phyloP scores from a whole-genome alignment of 2,888 invertebrate species.

The Cordilura impudica region DNA sequence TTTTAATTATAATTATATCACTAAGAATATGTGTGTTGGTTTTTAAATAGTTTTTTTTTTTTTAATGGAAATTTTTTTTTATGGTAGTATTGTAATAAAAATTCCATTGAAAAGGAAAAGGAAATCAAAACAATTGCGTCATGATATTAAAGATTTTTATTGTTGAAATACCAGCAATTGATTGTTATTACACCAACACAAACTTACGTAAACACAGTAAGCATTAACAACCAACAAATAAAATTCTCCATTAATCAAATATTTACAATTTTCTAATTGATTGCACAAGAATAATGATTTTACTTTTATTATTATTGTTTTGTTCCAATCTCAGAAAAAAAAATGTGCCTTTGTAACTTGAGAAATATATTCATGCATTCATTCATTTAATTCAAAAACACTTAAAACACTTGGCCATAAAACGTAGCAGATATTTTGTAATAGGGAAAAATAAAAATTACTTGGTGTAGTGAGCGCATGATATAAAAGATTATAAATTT shows the following conservation, averaged over 20 bases:
- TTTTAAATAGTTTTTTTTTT: neutral
- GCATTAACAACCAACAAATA: too few species aligned
- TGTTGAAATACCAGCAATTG: neutral
- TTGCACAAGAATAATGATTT: too few species aligned
- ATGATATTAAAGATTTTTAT: neutral
- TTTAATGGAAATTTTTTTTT: neutral
- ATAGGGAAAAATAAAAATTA: neutral
- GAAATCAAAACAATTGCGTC: conserved; percentile 20
- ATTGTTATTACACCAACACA: neutral
- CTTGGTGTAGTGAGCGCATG: neutral
- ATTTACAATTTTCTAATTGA: too few species aligned
- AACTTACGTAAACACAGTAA: neutral
- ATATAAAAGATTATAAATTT: neutral
- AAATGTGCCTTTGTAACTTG: too few species aligned
- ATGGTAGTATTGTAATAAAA: neutral
- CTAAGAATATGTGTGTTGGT: neutral
- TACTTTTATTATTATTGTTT: too few species aligned
- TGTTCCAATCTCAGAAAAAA: too few species aligned
- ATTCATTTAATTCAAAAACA: too few species aligned
- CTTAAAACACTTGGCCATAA: too few species aligned
- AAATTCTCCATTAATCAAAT: too few species aligned
- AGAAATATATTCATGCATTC: too few species aligned
- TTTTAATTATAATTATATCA: conserved; percentile 7
- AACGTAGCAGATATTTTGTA: too few species aligned
- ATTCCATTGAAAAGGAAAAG: conserved; percentile 35